These are phyloP conservation scores for Aplysina aerophoba DNA, from an alignment of 37 sponge, comb jelly and placozoan species.

Conservation along the genomic window DNA sequence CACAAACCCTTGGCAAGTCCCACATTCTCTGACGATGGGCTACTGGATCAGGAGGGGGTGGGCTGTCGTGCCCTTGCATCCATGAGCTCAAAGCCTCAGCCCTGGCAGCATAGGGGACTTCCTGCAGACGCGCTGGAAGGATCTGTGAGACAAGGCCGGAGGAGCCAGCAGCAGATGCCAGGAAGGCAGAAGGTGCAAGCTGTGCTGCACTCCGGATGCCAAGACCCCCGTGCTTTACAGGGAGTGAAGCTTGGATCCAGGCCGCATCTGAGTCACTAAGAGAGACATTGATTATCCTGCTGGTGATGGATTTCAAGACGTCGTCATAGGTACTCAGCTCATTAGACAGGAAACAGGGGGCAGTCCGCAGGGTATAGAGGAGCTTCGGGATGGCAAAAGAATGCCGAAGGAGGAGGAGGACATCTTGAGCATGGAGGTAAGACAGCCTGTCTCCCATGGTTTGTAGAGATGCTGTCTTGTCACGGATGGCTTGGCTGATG, in stretches of 20 bases:
- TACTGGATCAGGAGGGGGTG: no score
- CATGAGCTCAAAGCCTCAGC: no score
- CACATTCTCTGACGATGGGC: no score
- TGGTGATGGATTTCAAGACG: slow-evolving; percentile 1
- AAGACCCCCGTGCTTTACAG: slow-evolving; percentile 2
- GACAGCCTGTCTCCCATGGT: not conserved
- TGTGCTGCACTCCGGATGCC: slow-evolving; percentile 4
- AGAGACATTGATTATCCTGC: not conserved
- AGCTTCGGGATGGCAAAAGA: slow-evolving; percentile 6
- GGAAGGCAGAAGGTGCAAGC: no score
- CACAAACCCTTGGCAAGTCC: no score
- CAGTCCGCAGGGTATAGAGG: slow-evolving; percentile 20
- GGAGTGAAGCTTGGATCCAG: slow-evolving; percentile 11
- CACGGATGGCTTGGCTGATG: not conserved
- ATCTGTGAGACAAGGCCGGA: no score
- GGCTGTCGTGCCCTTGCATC: no score
- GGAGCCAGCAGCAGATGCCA: no score
- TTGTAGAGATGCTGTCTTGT: not conserved
- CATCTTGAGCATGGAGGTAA: slow-evolving; percentile 8
- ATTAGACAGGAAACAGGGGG: not conserved
- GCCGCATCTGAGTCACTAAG: not conserved
- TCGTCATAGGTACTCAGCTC: not conserved
- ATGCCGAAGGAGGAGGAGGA: slow-evolving; percentile 12
- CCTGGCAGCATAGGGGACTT: no score
- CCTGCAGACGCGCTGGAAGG: no score